These are phyloP conservation scores for Drosophila melanosoma DNA, from an alignment of 2,888 invertebrate species.

Conservation along the genomic window DNA sequence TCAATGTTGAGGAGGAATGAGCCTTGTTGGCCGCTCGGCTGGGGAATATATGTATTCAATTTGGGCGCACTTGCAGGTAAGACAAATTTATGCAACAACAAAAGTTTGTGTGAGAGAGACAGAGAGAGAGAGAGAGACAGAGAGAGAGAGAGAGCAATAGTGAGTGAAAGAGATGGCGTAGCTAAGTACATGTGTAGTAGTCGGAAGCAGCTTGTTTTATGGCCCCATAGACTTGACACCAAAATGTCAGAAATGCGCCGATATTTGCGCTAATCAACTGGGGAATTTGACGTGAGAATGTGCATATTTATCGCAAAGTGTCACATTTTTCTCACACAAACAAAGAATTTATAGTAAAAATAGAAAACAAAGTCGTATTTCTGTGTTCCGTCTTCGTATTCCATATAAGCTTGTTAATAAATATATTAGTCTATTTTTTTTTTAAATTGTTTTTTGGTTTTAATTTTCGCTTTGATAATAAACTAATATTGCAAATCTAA, in stretches of 20 bases:
- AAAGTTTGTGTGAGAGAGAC: not conserved
- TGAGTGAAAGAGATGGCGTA: not conserved
- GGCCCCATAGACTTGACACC: constrained; percentile 66
- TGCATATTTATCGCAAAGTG: not conserved
- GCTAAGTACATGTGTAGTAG: constrained; percentile 38
- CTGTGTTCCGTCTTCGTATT: not conserved
- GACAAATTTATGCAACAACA: constrained; percentile 15
- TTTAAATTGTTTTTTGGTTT: no score
- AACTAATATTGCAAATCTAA: no score
- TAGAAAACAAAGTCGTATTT: not conserved
- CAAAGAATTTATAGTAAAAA: not conserved
- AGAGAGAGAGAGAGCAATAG: not conserved
- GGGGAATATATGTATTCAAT: constrained; percentile 34
- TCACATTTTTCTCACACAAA: not conserved
- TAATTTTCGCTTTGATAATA: no score
- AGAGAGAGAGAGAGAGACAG: not conserved
- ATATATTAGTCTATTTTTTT: not conserved
- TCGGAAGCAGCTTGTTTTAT: constrained; percentile 25
- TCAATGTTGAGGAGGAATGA: constrained; percentile 44
- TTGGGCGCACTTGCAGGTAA: constrained; percentile 50
- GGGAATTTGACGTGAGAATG: constrained; percentile 23
- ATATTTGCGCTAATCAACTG: constrained; percentile 61
- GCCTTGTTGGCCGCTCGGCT: not conserved
- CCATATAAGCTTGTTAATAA: not conserved
- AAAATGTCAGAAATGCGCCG: constrained; percentile 48